phyloP scores from a whole-genome alignment of 2,113 vertebrate species.

The Bothrops jararaca region DNA sequence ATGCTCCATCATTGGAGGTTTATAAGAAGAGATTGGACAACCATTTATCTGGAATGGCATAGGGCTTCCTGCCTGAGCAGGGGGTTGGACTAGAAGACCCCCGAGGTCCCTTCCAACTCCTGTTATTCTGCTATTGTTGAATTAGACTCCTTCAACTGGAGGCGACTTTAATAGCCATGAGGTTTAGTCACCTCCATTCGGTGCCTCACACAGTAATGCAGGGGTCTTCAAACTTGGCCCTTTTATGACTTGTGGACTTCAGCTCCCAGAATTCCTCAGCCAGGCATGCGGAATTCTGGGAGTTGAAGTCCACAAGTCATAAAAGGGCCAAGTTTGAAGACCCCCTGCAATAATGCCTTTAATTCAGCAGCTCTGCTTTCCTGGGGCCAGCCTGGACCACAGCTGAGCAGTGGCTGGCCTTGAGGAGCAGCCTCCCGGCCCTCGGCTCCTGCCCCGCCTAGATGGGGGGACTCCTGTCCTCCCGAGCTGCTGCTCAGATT shows the following conservation, averaged over 20 bases:
- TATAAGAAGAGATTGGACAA: too few species aligned
- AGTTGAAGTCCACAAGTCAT: not conserved
- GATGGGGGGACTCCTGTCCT: too few species aligned
- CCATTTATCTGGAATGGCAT: too few species aligned
- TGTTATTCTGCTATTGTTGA: too few species aligned
- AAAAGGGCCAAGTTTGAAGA: too few species aligned
- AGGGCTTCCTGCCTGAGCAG: too few species aligned
- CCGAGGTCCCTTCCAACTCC: too few species aligned
- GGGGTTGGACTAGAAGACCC: too few species aligned
- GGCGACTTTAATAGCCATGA: rapidly evolving
- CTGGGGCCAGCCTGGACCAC: not conserved
- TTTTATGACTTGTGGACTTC: not conserved
- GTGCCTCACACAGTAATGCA: not conserved
- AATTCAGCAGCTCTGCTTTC: not conserved
- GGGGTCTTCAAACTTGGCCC: too few species aligned
- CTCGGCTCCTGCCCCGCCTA: not conserved
- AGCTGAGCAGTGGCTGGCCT: not conserved
- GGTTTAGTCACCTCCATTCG: not conserved
- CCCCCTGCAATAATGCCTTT: not conserved
- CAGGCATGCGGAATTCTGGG: too few species aligned
- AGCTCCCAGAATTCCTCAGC: not conserved
- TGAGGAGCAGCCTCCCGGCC: not conserved
- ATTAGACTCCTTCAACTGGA: not conserved
- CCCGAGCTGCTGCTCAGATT: not conserved
- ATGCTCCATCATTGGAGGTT: too few species aligned